These are phyloP conservation scores for Andrena bicolor DNA, from an alignment of 2,888 invertebrate genomes.

Conservation along the genomic window DNA sequence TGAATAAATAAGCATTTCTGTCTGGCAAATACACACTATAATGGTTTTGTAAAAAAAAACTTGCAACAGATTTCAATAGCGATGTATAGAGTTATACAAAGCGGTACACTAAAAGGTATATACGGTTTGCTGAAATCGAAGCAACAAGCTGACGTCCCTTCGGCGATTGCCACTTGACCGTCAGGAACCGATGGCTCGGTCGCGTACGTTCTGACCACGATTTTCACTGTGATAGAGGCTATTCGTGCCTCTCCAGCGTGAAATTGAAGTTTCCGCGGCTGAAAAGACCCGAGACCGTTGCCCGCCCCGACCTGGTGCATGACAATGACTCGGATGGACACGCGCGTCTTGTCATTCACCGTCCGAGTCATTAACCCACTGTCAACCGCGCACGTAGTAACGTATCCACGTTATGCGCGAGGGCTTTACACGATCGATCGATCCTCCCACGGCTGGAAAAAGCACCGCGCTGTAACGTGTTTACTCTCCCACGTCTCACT, in stretches of 20 bases:
- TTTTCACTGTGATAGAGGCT: slow-evolving; percentile 38
- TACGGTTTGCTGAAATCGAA: neutral
- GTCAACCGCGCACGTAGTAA: slow-evolving; percentile 30
- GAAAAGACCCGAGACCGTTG: slow-evolving; percentile 42
- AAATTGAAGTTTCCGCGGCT: slow-evolving; percentile 68
- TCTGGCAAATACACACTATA: too few relatives aligned
- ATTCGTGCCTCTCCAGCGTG: slow-evolving; percentile 52
- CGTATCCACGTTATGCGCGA: slow-evolving; percentile 5
- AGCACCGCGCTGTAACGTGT: slow-evolving; percentile 16
- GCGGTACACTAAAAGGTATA: neutral
- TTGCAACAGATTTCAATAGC: too few relatives aligned
- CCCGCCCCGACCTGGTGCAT: slow-evolving; percentile 8
- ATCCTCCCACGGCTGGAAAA: slow-evolving; percentile 41
- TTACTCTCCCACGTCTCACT: slow-evolving; percentile 25
- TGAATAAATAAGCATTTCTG: too few relatives aligned
- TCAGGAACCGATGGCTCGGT: slow-evolving; percentile 3
- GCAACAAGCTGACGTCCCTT: neutral
- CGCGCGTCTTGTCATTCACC: slow-evolving; percentile 64
- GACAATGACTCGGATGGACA: slow-evolving; percentile 52
- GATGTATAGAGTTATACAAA: too few relatives aligned
- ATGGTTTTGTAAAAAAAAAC: too few relatives aligned
- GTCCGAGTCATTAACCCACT: slow-evolving; percentile 63
- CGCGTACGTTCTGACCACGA: slow-evolving; percentile 24
- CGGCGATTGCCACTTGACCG: neutral
- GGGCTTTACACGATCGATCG: slow-evolving; percentile 55